Percentiles rank a stretch among this genome's conserved stretches.
Conservation (phyloP, 2,797 vertebrate genomes). For the Ptychadena robeensis region DNA sequence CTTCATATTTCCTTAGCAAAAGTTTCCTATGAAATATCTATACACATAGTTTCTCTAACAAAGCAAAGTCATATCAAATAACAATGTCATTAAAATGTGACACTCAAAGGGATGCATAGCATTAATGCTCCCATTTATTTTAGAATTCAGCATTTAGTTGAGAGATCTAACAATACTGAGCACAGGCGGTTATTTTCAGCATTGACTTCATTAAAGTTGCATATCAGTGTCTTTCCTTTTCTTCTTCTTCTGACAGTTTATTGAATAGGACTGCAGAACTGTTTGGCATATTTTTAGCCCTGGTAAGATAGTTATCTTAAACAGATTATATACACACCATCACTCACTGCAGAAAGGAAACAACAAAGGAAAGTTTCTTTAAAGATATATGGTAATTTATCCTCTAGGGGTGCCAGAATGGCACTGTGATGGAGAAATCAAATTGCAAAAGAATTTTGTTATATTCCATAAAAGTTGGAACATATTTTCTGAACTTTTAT, state of each 20-base stretch:
- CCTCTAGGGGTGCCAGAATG: slow-evolving; percentile 20
- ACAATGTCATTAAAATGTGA: slow-evolving; percentile 36
- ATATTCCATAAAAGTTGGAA: slow-evolving; percentile 1
- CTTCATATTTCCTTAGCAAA: too few relatives aligned
- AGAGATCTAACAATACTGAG: slow-evolving; percentile 47
- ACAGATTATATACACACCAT: slow-evolving; percentile 25
- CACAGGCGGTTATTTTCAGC: slow-evolving; percentile 55
- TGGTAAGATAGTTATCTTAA: slow-evolving; percentile 29
- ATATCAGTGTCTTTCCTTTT: slow-evolving; percentile 36
- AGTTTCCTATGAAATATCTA: background rate
- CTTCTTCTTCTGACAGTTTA: slow-evolving; percentile 53
- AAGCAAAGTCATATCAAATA: slow-evolving; percentile 44
- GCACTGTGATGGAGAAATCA: background rate
- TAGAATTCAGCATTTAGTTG: slow-evolving; percentile 50
- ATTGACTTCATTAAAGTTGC: slow-evolving; percentile 42
- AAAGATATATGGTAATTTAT: slow-evolving; percentile 29
- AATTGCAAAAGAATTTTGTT: background rate
- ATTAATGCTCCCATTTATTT: slow-evolving; percentile 40
- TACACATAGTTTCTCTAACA: slow-evolving; percentile 30
- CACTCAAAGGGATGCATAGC: slow-evolving; percentile 30
- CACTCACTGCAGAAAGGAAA: slow-evolving; percentile 17
- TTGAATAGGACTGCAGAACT: slow-evolving; percentile 43
- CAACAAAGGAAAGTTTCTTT: slow-evolving; percentile 31
- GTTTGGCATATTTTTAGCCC: slow-evolving; percentile 46
- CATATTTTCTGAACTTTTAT: slow-evolving; percentile 1